phyloP scores from a whole-genome alignment of 2,888 invertebrate genomes.

The Caenorhabditis imperialis region DNA sequence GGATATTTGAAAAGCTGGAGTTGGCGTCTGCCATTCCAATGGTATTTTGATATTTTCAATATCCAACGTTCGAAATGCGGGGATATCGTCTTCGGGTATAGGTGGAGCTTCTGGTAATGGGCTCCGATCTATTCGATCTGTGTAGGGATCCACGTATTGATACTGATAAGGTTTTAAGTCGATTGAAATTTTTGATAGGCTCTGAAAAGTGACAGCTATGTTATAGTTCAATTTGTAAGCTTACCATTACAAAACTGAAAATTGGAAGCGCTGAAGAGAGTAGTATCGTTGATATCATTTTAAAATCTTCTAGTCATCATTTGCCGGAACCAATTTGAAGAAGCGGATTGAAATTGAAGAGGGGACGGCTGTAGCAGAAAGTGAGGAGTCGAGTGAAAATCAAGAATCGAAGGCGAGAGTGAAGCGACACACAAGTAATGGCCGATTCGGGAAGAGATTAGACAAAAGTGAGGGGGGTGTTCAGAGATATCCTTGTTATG shows the following conservation, averaged over 20 bases:
- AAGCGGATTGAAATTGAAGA: slow-evolving; percentile 10
- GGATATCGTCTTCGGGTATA: slow-evolving; percentile 20
- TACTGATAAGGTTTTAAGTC: slow-evolving; percentile 39
- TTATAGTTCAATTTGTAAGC: not conserved
- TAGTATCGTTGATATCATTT: slow-evolving; percentile 4
- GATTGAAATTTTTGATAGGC: slow-evolving; percentile 44
- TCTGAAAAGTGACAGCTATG: slow-evolving; percentile 16
- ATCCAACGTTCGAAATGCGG: slow-evolving; percentile 13
- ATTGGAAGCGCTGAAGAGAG: slow-evolving; percentile 1
- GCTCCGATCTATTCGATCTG: slow-evolving; percentile 5
- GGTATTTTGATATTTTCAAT: slow-evolving; percentile 19
- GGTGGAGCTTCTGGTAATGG: not conserved
- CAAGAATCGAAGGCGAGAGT: too few species aligned
- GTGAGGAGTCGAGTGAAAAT: slow-evolving; percentile 26
- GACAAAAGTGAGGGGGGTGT: slow-evolving; percentile 16
- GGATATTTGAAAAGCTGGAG: not conserved
- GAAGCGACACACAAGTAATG: slow-evolving; percentile 27
- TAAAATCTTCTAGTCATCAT: not conserved
- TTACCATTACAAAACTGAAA: too few species aligned
- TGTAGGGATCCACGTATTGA: slow-evolving; percentile 35
- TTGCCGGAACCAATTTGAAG: too few species aligned
- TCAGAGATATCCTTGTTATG: slow-evolving; percentile 36
- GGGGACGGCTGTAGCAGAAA: slow-evolving; percentile 6
- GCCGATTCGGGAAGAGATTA: slow-evolving; percentile 32
- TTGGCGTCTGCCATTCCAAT: slow-evolving; percentile 6